Evolutionary conservation across 2,797 vertebrate species (phyloP), one percentile per base, ranked within the genome.

Genomic region (Menidia menidia): DNA sequence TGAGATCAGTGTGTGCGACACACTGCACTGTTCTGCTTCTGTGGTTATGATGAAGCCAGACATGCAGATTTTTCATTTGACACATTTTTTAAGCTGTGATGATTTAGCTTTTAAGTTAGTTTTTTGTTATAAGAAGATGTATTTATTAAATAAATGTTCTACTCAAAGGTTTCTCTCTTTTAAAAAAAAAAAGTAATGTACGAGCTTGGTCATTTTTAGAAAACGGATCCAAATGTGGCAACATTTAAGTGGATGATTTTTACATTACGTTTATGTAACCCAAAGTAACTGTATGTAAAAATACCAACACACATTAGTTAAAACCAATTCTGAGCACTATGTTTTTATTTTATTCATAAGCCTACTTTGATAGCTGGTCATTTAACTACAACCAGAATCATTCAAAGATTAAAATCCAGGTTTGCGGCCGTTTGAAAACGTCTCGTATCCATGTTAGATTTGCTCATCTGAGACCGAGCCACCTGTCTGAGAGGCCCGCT

Each of bases 401-500:
- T 53, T 25, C n/a, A 60, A n/a, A 8, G 31, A 12, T 8, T 25
- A 47, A 55, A 18, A 32, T 53, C 31, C 11, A 18, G 18, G 62
- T 14, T 39, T 53, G 64, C 30, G 25, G 43, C 18, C 0, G 35
- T 54, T 68, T 52, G 42, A 14, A 71, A 67, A 63, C 3, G 10
- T 6, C 31, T 16, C 10, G 0, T 31, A 53, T 58, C 16, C 15
- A 53, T 69, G 79, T 80, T 60, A 61, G 85, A 82, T 81, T 84
- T 90, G 84, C 82, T 90, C 80, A 81, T 44, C 89, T 44, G 65
- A 88, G 80, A 88, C 83, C 69, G 67, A 88, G 85, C 89, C 93
- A 94, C 89, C 91, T 94, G 94, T 92, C 66, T 77, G 43, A 81
- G 80, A 77, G 86, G 87, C 87, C 77, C 89, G 64, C 42, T 57